Evolutionary conservation across 2,797 vertebrate genomes (phyloP).

Genomic region (Mionectes olivaceus): DNA sequence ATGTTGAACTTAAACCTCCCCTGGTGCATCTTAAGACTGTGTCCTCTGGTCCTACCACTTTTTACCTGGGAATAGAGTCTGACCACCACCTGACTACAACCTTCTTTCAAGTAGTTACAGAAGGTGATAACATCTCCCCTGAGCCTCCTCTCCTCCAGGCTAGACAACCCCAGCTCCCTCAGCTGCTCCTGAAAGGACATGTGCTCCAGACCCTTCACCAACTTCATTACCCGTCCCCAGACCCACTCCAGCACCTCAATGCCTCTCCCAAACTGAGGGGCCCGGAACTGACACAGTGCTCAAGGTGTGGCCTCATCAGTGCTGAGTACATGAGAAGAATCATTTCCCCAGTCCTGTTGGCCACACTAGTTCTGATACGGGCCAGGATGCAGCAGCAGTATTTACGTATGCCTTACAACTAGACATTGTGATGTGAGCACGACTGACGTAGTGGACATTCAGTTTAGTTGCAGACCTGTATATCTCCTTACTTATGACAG

Average conservation of each 20-base stretch:
- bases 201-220: not conserved
- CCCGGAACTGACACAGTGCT: not conserved
- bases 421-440: not conserved
- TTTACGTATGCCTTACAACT: not conserved
- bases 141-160: not conserved
- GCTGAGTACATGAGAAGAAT: rapidly evolving
- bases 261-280: not conserved
- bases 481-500: not conserved
- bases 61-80: not conserved
- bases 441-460: not conserved
- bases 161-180: not conserved
- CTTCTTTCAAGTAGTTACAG: not conserved
- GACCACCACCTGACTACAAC: rapidly evolving
- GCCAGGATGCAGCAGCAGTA: not conserved
- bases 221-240: not conserved
- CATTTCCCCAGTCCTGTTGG: not conserved
- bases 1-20: not conserved
- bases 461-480: not conserved
- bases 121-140: too few relatives aligned
- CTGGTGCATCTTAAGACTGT: not conserved
- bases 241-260: not conserved
- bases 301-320: rapidly evolving
- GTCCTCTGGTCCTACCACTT: not conserved
- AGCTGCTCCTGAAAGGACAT: not conserved
- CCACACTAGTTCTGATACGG: rapidly evolving